A percentile compares a stretch with the other conserved stretches of the same genome.
Evolutionary conservation across 2,888 invertebrate genomes (phyloP).

Genomic region (Sycophila texana): DNA sequence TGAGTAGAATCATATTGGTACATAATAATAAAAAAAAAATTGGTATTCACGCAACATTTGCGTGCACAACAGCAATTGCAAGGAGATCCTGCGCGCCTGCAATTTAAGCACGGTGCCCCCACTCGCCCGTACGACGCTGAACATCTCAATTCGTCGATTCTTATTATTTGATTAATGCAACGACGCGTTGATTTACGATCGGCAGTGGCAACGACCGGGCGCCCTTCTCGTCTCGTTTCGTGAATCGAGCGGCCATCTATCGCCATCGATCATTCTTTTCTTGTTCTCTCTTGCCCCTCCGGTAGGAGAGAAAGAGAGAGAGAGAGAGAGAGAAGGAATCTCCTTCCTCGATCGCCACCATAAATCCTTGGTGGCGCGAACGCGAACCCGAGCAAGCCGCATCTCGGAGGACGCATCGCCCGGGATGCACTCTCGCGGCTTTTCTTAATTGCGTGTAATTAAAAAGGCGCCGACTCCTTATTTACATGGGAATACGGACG

Average conservation of each 20-base stretch:
- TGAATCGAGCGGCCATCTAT: constrained; percentile 39
- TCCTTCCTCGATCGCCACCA: constrained; percentile 40
- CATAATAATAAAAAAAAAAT: background rate
- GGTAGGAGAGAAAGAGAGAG: background rate
- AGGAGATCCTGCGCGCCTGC: too few relatives aligned
- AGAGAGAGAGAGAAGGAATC: constrained; percentile 23
- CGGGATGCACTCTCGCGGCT: constrained; percentile 9
- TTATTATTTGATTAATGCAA: constrained; percentile 55
- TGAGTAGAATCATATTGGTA: too few relatives aligned
- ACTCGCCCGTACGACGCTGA: background rate
- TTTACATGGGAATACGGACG: too few relatives aligned
- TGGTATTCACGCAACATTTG: background rate
- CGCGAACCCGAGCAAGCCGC: background rate
- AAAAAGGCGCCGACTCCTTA: constrained; percentile 25
- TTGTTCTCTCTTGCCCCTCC: constrained; percentile 3
- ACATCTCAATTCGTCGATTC: constrained; percentile 51
- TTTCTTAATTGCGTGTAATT: constrained; percentile 52
- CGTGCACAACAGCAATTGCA: background rate
- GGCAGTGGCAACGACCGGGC: constrained; percentile 20
- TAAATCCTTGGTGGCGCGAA: constrained; percentile 35
- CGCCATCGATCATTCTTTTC: constrained; percentile 51
- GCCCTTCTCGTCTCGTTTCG: constrained; percentile 35
- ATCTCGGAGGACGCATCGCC: background rate
- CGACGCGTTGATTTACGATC: constrained; percentile 48
- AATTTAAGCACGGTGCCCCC: too few relatives aligned